Percentiles rank a stretch among this genome's conserved stretches.
Conservation (phyloP, 2,113 vertebrate species). For the Ctenodactylus gundi region DNA sequence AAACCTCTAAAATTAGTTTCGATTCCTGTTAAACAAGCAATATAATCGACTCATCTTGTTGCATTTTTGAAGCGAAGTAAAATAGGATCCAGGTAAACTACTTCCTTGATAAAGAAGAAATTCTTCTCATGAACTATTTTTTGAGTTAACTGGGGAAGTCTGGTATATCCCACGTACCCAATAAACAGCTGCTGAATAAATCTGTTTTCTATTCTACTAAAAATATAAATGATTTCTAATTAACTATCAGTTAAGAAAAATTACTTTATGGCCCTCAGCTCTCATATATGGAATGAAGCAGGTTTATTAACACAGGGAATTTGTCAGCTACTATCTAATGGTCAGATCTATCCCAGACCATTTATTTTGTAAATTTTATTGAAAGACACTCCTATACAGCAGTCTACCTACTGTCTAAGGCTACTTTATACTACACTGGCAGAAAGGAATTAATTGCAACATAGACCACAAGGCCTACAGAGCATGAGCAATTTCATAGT, state of each 20-base stretch:
- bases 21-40: conserved; percentile 44
- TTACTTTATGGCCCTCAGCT: background rate
- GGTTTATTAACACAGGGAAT: background rate
- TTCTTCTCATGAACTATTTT: background rate
- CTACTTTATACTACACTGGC: background rate
- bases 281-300: background rate
- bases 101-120: background rate
- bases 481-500: background rate
- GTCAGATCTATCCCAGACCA: background rate
- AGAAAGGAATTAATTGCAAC: background rate
- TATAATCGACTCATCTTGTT: conserved; percentile 7
- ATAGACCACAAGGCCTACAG: background rate
- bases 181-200: background rate
- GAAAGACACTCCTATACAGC: background rate
- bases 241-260: background rate
- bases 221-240: background rate
- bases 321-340: background rate
- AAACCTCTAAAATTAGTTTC: conserved; percentile 30
- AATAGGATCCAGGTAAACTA: conserved; percentile 28
- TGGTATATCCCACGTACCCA: background rate
- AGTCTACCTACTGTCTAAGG: background rate
- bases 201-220: background rate
- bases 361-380: background rate
- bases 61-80: conserved; percentile 21
- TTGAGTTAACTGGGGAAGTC: background rate